A percentile compares a stretch with the other conserved stretches of the same genome.
phyloP scores from a whole-genome alignment of 2,113 vertebrate species.

The Acanthochromis polyacanthus region DNA sequence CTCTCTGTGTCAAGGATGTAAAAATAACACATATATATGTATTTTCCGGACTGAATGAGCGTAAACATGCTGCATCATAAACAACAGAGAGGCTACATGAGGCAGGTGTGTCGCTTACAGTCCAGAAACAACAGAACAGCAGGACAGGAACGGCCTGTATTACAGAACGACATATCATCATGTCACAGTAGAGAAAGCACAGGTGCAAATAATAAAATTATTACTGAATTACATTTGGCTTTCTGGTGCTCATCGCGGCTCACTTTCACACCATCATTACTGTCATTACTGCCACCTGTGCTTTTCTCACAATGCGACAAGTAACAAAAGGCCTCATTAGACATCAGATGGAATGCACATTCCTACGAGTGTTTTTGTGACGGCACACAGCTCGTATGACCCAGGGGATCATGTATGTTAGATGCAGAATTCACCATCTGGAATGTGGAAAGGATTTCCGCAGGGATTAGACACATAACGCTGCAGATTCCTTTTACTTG shows the following conservation, averaged over 20 bases:
- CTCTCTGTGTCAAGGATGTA: too few species aligned
- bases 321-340: background rate
- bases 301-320: background rate
- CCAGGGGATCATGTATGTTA: background rate
- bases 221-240: background rate
- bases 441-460: background rate
- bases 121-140: background rate
- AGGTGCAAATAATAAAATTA: background rate
- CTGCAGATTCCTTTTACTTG: slow-evolving; percentile 20
- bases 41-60: too few species aligned
- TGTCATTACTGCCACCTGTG: background rate
- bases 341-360: background rate
- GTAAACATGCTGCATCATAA: too few species aligned
- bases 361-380: too few species aligned
- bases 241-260: background rate
- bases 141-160: background rate
- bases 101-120: background rate
- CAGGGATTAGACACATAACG: background rate
- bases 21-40: too few species aligned
- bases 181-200: background rate
- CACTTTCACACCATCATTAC: background rate
- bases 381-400: background rate
- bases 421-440: background rate
- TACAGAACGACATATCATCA: background rate
- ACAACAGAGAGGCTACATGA: too few species aligned